Percentiles rank a stretch among this genome's conserved stretches.
These are phyloP conservation scores for Pleuronectes platessa DNA, from an alignment of 2,113 vertebrate genomes.

Conservation along the genomic window DNA sequence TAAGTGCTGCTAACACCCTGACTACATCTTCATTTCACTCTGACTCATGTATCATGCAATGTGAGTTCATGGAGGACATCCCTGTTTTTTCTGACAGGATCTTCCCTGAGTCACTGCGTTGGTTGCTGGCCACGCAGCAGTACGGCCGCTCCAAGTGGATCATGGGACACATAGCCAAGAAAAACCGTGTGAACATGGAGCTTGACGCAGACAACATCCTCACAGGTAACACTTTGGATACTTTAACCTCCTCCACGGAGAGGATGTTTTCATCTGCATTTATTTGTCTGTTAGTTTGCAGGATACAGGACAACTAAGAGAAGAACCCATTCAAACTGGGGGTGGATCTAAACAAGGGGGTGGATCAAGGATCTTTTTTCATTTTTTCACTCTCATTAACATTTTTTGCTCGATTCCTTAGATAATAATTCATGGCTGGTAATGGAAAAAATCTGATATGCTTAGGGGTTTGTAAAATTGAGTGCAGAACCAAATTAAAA, in stretches of 20 bases:
- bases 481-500: no score
- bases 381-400: no score
- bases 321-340: no score
- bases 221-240: constrained; percentile 79
- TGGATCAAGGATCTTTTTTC: no score
- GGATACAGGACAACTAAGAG: no score
- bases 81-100: constrained; percentile 80
- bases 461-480: background rate
- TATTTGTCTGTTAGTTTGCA: no score
- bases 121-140: constrained; percentile 96
- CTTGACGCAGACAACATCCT: constrained; percentile 87
- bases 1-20: background rate
- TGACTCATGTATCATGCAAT: constrained; percentile 20
- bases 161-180: constrained; percentile 88
- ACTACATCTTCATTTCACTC: background rate
- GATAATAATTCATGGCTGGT: no score
- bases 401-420: no score
- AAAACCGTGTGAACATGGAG: constrained; percentile 86
- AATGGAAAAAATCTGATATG: no score
- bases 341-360: no score
- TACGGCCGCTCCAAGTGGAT: constrained; percentile 90
- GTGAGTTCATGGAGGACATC: constrained; percentile 38
- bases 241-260: no score
- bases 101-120: constrained; percentile 96
- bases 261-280: no score